Base-by-base conservation (phyloP, 1,140 invertebrate species). In the Popillia japonica region DNA sequence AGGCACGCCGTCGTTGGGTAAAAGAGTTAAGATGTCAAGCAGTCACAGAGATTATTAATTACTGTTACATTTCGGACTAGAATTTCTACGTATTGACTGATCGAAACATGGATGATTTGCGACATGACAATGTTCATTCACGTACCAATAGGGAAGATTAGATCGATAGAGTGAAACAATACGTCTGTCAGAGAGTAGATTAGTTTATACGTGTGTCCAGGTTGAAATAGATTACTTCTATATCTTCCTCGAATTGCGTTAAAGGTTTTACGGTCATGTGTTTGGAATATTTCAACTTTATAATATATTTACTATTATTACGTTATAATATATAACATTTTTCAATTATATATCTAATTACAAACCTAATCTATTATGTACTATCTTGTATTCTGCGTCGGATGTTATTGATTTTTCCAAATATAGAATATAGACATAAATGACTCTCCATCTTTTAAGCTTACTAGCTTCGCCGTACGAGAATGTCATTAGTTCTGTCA, bases 41-140 rank as follows among this genome's bases (percentile, higher is more conserved):
- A 68, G 61, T 68, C 61, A 68, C 61, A 23, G 23, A 20, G 44
- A 77, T 80, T 81, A 81, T 81, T 81, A 81, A 81, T 81, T 80
- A 78, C 77, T 77, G 75, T 76, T 44, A 72, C 61, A 68, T 80
- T 81, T 64, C 77, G 78, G 80, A 81, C 80, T 79, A 81, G 79
- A 81, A 81, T 80, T 79, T 79, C 72, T 76, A 81, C 27, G 40
- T 17, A 77, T 59, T 77, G 75, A 77, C 44, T 77, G 75, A 77
- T 77, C 55, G 44, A 55, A 59, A 55, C 44, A 59, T 40, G 75
- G 44, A 40, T 40, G 34, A 61, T 77, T 77, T 59, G 75, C 75
- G 75, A 77, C 75, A 77, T 77, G 75, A 77, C 75, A 77, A 61
- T 77, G 75, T 77, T 64, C 75, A 23, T 59, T 41, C 40, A 41